These are phyloP conservation scores for Amblyteles armatorius DNA, from an alignment of 2,888 invertebrate species.

Conservation along the genomic window DNA sequence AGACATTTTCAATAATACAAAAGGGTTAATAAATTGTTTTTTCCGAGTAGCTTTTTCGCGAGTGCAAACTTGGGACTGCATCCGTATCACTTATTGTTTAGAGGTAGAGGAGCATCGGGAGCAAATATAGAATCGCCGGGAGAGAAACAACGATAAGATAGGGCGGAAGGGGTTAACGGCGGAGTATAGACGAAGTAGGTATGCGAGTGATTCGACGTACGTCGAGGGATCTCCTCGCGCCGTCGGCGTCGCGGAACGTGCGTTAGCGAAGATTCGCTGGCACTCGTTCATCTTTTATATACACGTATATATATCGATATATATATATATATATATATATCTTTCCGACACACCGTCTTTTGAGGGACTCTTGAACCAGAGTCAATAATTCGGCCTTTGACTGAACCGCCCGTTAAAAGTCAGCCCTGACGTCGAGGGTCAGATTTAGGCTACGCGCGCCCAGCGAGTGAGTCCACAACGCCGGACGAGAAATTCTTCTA, in stretches of 20 bases:
- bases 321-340: background rate
- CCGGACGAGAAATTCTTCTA: constrained; percentile 45
- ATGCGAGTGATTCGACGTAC: constrained; percentile 62
- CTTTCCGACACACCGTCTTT: constrained; percentile 23
- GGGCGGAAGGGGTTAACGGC: constrained; percentile 38
- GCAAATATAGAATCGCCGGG: constrained; percentile 35
- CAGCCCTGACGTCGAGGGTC: constrained; percentile 80
- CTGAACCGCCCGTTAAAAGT: constrained; percentile 79
- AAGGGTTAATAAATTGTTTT: background rate
- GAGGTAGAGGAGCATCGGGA: background rate
- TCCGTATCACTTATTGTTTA: background rate
- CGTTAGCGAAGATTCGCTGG: constrained; percentile 54
- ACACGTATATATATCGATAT: background rate
- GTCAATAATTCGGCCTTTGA: constrained; percentile 81
- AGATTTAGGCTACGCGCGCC: constrained; percentile 76
- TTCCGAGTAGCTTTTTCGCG: background rate
- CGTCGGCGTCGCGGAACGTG: constrained; percentile 59
- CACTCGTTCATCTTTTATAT: constrained; percentile 42
- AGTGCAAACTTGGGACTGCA: background rate
- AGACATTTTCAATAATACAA: background rate
- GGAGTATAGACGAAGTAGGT: constrained; percentile 26
- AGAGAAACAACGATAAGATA: constrained; percentile 41
- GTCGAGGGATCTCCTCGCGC: constrained; percentile 57
- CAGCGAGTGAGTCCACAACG: constrained; percentile 21
- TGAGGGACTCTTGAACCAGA: constrained; percentile 76